Percentiles rank a stretch among this genome's conserved stretches.
phyloP scores from a whole-genome alignment of 2,888 invertebrate genomes.

The Eilema caniola region DNA sequence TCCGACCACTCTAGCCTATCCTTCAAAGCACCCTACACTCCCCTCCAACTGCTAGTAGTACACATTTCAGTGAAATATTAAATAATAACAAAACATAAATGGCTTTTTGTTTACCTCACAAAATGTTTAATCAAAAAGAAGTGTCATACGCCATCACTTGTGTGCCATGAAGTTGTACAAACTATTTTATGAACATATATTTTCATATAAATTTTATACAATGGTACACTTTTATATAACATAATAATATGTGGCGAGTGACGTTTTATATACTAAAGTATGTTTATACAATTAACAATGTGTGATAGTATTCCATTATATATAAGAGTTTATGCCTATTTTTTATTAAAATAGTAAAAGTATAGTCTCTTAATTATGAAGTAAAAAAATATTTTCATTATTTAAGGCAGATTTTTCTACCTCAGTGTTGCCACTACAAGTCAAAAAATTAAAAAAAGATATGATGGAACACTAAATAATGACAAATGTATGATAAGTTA shows the following conservation, averaged over 20 bases:
- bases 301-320: neutral
- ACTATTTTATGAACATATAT: neutral
- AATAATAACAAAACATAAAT: neutral
- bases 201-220: neutral
- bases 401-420: neutral
- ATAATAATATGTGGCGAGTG: neutral
- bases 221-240: neutral
- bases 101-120: neutral
- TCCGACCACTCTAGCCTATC: no score
- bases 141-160: neutral
- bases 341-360: no score
- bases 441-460: neutral
- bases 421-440: neutral
- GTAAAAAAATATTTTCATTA: neutral
- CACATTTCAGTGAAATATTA: neutral
- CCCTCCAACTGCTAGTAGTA: no score
- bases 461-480: neutral
- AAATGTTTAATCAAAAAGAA: neutral
- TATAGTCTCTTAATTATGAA: no score
- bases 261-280: neutral
- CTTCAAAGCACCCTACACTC: no score
- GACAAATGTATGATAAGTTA: neutral
- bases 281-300: neutral
- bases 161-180: neutral
- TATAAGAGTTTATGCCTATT: neutral